A percentile compares a stretch with the other conserved stretches of the same genome.
phyloP scores from a whole-genome alignment of 2,797 vertebrate genomes.

The Argentina silus region DNA sequence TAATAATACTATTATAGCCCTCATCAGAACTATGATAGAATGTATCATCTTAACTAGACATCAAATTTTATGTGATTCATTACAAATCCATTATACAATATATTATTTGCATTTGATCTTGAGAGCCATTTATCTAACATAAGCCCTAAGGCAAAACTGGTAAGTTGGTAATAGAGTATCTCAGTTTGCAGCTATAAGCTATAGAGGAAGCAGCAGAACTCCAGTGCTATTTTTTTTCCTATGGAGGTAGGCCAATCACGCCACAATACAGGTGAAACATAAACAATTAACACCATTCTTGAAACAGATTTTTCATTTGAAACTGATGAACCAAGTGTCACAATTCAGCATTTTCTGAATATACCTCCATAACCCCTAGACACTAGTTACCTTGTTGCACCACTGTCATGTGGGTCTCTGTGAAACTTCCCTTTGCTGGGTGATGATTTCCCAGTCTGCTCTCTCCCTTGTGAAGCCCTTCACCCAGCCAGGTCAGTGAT shows the following conservation, averaged over 20 bases:
- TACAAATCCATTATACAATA: not conserved
- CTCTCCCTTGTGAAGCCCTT: not conserved
- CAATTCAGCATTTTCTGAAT: not conserved
- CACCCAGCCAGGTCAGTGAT: constrained; percentile 28
- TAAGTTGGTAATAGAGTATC: not conserved
- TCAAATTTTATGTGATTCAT: not conserved
- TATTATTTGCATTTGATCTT: not conserved
- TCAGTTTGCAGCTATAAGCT: too few relatives aligned
- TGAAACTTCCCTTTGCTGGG: not conserved
- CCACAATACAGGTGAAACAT: constrained; percentile 20
- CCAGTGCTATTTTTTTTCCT: not conserved
- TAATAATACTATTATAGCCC: not conserved
- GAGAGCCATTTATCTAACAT: not conserved
- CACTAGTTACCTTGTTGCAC: not conserved
- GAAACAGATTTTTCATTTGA: constrained; percentile 9
- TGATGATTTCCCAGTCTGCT: not conserved
- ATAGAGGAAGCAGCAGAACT: not conserved
- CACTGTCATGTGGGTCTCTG: not conserved
- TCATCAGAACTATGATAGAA: not conserved
- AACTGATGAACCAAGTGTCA: constrained; percentile 18
- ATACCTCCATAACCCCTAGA: not conserved
- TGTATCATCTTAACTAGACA: not conserved
- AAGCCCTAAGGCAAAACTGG: not conserved
- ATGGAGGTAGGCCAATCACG: constrained; percentile 29
- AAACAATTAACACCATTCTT: constrained; percentile 13